Percentiles rank a stretch among this genome's conserved stretches.
phyloP scores from a whole-genome alignment of 2,797 vertebrate genomes.

The Tachyglossus aculeatus region DNA sequence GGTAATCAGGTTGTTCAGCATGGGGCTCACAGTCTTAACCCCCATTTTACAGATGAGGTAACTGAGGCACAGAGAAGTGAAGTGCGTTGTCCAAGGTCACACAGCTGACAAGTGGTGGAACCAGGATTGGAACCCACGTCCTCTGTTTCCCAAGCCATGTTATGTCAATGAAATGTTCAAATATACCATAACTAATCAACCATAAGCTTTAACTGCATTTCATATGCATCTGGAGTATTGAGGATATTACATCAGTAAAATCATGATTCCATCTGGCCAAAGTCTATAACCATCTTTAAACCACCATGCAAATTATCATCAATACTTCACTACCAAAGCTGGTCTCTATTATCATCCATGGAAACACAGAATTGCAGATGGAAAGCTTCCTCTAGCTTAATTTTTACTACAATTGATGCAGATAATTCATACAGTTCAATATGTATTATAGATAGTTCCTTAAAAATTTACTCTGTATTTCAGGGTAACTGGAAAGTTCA shows the following conservation, averaged over 20 bases:
- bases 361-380: neutral
- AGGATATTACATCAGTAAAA: constrained; percentile 22
- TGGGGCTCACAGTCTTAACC: too few relatives aligned
- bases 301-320: neutral
- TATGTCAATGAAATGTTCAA: constrained; percentile 5
- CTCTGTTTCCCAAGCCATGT: too few relatives aligned
- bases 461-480: neutral
- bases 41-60: too few relatives aligned
- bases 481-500: too few relatives aligned
- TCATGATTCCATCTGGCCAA: constrained; percentile 15
- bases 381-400: neutral
- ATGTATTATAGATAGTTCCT: neutral
- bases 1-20: too few relatives aligned
- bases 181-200: neutral
- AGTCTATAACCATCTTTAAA: neutral
- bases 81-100: too few relatives aligned
- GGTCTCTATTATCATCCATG: neutral
- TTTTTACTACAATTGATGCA: neutral
- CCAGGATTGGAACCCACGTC: too few relatives aligned
- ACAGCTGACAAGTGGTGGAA: too few relatives aligned
- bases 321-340: neutral
- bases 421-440: neutral
- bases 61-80: too few relatives aligned
- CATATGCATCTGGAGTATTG: neutral
- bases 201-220: neutral